Evolutionary conservation across 2,797 vertebrate genomes (phyloP).

Genomic region (Psittacula derbiana): DNA sequence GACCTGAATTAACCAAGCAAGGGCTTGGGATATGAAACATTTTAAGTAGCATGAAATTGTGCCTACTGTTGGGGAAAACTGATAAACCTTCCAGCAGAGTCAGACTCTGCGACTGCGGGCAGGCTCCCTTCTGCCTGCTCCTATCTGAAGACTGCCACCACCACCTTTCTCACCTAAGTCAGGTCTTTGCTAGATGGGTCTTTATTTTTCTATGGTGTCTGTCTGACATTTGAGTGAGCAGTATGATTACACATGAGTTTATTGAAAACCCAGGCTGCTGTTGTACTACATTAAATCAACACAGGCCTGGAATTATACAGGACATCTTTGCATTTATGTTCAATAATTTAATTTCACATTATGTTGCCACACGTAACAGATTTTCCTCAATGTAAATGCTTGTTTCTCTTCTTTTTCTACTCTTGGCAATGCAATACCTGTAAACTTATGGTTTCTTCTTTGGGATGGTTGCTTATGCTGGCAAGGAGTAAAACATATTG

Average conservation of each 20-base stretch:
- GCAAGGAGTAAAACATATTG: conserved; percentile 39
- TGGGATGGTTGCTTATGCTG: neutral
- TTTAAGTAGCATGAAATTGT: neutral
- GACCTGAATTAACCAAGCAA: conserved; percentile 10
- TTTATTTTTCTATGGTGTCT: neutral
- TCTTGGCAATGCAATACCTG: conserved; percentile 30
- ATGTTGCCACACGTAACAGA: neutral
- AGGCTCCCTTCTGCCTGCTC: neutral
- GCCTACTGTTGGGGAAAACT: neutral
- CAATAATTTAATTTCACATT: conserved; percentile 9
- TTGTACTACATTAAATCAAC: neutral
- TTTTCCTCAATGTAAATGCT: neutral
- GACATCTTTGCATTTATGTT: neutral
- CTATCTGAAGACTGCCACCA: neutral
- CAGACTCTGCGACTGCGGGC: neutral
- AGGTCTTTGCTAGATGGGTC: neutral
- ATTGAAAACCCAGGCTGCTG: neutral
- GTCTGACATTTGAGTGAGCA: neutral
- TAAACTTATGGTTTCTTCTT: neutral
- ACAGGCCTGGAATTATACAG: neutral
- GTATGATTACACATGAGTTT: neutral
- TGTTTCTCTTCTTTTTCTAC: neutral
- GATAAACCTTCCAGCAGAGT: neutral
- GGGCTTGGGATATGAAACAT: neutral
- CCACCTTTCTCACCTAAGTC: neutral